These are phyloP conservation scores for Drosophila ironensis DNA, from an alignment of 1,140 invertebrate species.

Conservation along the genomic window DNA sequence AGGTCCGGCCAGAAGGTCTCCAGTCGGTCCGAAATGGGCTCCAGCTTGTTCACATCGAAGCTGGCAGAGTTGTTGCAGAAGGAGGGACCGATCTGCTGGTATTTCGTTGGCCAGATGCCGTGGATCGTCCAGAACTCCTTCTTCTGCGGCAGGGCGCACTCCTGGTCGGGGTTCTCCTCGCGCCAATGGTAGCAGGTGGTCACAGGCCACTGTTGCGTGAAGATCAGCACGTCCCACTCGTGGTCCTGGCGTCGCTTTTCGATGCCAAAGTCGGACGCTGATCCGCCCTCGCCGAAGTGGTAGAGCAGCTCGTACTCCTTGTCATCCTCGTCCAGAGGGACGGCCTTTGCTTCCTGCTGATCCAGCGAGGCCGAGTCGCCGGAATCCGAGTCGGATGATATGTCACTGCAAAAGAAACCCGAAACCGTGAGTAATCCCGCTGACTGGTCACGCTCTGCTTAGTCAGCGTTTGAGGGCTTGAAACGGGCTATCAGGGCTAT, in stretches of 20 bases:
- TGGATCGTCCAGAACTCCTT: constrained; percentile 89
- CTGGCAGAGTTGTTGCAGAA: constrained; percentile 87
- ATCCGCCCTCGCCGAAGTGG: constrained; percentile 3
- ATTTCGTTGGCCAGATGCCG: constrained; percentile 91
- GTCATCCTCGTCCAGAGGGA: neutral
- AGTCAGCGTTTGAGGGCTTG: too few species aligned
- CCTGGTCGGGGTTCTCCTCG: constrained; percentile 84
- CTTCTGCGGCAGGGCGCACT: constrained; percentile 85
- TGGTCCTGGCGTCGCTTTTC: constrained; percentile 18
- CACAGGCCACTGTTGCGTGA: constrained; percentile 91
- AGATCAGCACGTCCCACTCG: constrained; percentile 89
- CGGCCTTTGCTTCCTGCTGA: neutral
- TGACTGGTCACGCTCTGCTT: neutral
- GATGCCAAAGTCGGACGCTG: neutral
- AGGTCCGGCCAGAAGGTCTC: constrained; percentile 89
- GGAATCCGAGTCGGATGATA: constrained; percentile 16
- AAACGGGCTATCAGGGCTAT: neutral
- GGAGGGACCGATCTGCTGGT: constrained; percentile 85
- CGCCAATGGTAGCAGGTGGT: constrained; percentile 89
- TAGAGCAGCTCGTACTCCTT: constrained; percentile 2
- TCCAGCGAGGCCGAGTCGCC: constrained; percentile 27
- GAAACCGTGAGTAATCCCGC: neutral
- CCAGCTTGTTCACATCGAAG: constrained; percentile 85
- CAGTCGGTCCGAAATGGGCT: constrained; percentile 85
- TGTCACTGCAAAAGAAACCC: constrained; percentile 12